phyloP scores from a whole-genome alignment of 2,888 invertebrate genomes.

The Vanessa cardui region DNA sequence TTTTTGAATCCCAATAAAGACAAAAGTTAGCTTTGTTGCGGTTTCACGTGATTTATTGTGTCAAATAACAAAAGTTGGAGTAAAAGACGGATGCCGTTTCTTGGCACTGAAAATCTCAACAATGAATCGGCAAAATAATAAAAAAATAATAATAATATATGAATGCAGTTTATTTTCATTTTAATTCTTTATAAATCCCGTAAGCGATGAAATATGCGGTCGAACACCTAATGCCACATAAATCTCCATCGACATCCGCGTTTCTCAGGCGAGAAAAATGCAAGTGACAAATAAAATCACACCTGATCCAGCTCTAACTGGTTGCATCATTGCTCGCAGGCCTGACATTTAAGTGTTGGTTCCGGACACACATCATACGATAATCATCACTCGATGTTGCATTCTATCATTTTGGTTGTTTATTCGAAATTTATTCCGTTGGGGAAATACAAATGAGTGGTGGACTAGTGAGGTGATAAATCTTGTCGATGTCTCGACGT shows the following conservation, averaged over 20 bases:
- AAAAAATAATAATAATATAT: not conserved
- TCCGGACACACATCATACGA: slow-evolving; percentile 32
- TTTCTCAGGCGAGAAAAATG: slow-evolving; percentile 40
- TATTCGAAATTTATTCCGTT: slow-evolving; percentile 72
- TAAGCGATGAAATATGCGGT: slow-evolving; percentile 34
- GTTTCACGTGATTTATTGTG: slow-evolving; percentile 28
- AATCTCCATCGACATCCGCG: slow-evolving; percentile 40
- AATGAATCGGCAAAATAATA: slow-evolving; percentile 26
- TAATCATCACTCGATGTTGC: slow-evolving; percentile 42
- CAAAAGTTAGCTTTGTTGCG: slow-evolving; percentile 29
- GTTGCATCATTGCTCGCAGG: slow-evolving; percentile 26
- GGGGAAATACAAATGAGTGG: slow-evolving; percentile 79
- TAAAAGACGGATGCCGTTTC: slow-evolving; percentile 26
- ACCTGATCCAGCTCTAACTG: slow-evolving; percentile 26
- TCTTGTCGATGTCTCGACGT: slow-evolving; percentile 77
- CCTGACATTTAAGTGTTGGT: slow-evolving; percentile 28
- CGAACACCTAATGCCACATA: slow-evolving; percentile 33
- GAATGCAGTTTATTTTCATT: slow-evolving; percentile 20
- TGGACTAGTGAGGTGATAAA: slow-evolving; percentile 80
- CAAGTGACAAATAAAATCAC: slow-evolving; percentile 39
- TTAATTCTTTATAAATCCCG: slow-evolving; percentile 17
- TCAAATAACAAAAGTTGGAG: slow-evolving; percentile 31
- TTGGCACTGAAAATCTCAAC: slow-evolving; percentile 32
- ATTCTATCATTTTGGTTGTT: slow-evolving; percentile 72
- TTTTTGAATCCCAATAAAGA: slow-evolving; percentile 18